Percentiles rank a stretch among this genome's conserved stretches.
phyloP scores from a whole-genome alignment of 2,113 vertebrate species.

The Channa argus region DNA sequence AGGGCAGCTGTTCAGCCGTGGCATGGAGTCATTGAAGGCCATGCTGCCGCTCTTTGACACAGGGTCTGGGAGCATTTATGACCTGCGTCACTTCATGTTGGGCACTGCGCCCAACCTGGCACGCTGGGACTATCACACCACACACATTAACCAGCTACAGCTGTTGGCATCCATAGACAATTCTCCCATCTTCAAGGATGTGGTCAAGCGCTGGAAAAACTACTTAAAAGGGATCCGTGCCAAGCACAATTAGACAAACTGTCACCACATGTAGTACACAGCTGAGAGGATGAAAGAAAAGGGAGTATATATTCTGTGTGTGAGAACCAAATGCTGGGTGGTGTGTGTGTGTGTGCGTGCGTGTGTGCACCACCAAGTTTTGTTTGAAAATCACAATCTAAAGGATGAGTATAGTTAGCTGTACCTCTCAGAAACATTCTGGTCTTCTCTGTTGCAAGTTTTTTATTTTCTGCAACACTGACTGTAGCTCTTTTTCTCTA shows the following conservation, averaged over 20 bases:
- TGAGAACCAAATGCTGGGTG: conserved; percentile 11
- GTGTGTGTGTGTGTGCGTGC: conserved; percentile 12
- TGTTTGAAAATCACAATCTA: conserved; percentile 34
- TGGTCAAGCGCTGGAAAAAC: conserved; percentile 94
- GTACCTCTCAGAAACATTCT: conserved; percentile 43
- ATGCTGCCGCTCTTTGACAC: conserved; percentile 98
- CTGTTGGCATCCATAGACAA: conserved; percentile 91
- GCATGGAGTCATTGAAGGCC: conserved; percentile 95
- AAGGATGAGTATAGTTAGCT: conserved; percentile 52
- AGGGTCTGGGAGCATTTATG: conserved; percentile 95
- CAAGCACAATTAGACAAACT: conserved; percentile 93
- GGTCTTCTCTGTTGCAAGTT: conserved; percentile 60
- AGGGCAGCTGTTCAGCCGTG: conserved; percentile 86
- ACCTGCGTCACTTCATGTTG: conserved; percentile 96
- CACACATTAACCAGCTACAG: conserved; percentile 99
- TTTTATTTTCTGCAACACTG: conserved; percentile 61
- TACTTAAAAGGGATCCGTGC: conserved; percentile 94
- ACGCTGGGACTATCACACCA: conserved; percentile 99
- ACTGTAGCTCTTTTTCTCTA: conserved; percentile 65
- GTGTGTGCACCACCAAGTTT: not conserved
- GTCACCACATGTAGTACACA: not conserved
- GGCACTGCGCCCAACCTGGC: conserved; percentile 96
- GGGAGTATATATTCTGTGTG: conserved; percentile 10
- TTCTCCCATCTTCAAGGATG: conserved; percentile 92
- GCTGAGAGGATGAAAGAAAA: conserved; percentile 12